Evolutionary conservation across 2,888 invertebrate species (phyloP).

Genomic region (Plagodis pulveraria): DNA sequence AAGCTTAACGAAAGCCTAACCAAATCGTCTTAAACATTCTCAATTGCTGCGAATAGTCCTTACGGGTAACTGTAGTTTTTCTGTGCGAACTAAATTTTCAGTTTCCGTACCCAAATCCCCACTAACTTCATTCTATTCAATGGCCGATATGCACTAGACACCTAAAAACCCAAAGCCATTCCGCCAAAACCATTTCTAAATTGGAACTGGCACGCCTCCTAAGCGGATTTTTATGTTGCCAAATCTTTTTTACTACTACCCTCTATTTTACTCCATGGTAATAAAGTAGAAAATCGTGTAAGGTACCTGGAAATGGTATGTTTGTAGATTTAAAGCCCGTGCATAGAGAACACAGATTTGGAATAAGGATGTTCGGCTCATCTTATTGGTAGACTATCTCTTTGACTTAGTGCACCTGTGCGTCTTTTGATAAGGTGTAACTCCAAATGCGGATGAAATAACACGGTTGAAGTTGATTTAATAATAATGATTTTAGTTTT

Average conservation of each 20-base stretch:
- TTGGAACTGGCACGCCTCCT: conserved; percentile 69
- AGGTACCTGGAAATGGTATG: neutral
- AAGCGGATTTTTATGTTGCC: conserved; percentile 67
- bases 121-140: conserved; percentile 7
- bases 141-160: conserved; percentile 32
- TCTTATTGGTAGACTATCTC: conserved; percentile 57
- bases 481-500: no score
- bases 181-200: conserved; percentile 73
- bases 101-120: neutral
- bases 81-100: neutral
- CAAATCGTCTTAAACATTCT: no score
- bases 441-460: neutral
- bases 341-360: conserved; percentile 72
- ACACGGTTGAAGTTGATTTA: no score
- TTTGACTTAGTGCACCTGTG: conserved; percentile 43
- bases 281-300: conserved; percentile 41
- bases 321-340: conserved; percentile 51
- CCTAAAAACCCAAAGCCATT: conserved; percentile 55
- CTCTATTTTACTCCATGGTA: conserved; percentile 18
- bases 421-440: conserved; percentile 27
- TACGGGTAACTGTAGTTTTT: neutral
- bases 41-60: no score
- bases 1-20: no score
- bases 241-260: conserved; percentile 33
- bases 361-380: conserved; percentile 68